phyloP scores from a whole-genome alignment of 2,113 vertebrate genomes.

The Bufo bufo region DNA sequence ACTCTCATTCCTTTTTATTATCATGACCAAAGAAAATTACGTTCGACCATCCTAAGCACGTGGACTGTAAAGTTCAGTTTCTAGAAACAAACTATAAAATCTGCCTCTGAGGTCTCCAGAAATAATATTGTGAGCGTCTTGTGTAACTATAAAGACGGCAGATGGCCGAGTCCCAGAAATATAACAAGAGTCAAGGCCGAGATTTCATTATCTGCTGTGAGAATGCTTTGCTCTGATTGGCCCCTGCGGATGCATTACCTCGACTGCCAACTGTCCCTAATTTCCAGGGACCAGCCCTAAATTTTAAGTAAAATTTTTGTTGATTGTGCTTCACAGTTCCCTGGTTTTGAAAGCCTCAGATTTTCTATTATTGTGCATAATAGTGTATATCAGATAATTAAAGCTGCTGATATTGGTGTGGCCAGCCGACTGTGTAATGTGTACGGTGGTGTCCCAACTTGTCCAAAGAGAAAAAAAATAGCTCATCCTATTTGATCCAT shows the following conservation, averaged over 20 bases:
- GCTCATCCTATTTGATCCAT: no score
- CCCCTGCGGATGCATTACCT: background rate
- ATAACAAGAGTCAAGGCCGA: background rate
- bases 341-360: background rate
- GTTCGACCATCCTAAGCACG: background rate
- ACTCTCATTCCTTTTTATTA: background rate
- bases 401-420: no score
- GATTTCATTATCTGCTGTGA: background rate
- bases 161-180: constrained; percentile 2
- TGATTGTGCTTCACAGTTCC: background rate
- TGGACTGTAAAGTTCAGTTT: background rate
- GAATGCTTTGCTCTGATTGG: background rate
- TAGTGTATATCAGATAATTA: no score
- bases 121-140: background rate
- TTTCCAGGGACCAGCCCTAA: background rate
- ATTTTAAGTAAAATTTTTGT: background rate
- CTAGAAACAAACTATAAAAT: background rate
- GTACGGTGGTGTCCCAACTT: no score
- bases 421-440: no score
- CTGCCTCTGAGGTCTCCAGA: background rate
- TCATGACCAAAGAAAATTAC: background rate
- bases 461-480: no score
- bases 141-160: background rate
- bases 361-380: background rate
- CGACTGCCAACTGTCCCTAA: background rate